Percentiles rank a stretch among this genome's conserved stretches.
phyloP scores from a whole-genome alignment of 53 echinoderm and acorn worm genomes.

The Arbacia lixula region DNA sequence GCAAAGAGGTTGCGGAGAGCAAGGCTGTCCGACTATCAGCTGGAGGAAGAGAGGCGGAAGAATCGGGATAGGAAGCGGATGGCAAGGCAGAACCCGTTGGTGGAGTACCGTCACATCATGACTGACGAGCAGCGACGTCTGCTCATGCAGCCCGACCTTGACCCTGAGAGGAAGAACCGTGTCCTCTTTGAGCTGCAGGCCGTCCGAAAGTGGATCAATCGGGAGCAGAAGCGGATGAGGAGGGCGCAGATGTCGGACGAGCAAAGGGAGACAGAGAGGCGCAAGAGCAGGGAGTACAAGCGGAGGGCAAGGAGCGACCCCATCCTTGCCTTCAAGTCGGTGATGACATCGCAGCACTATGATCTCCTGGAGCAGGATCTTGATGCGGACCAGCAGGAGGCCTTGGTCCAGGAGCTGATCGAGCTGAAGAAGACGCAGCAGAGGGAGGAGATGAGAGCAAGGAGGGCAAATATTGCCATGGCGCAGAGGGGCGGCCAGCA shows the following conservation, averaged over 20 bases:
- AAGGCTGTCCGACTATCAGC: not conserved
- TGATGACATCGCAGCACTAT: conserved; percentile 20
- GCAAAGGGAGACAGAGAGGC: conserved; percentile 10
- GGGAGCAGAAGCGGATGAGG: conserved; percentile 11
- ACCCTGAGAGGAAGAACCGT: not conserved
- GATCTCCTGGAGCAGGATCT: conserved; percentile 28
- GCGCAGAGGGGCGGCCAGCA: conserved; percentile 18
- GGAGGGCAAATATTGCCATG: conserved; percentile 5
- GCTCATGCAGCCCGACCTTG: conserved; percentile 39
- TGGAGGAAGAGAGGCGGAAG: conserved; percentile 1
- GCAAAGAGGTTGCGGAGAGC: conserved; percentile 18
- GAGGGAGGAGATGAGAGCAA: conserved; percentile 15
- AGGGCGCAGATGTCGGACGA: conserved; percentile 3
- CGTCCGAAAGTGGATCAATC: conserved; percentile 29
- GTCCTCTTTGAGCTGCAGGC: conserved; percentile 28
- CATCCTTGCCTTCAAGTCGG: not conserved
- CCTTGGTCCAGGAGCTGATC: conserved; percentile 11
- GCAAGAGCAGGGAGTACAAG: conserved; percentile 42
- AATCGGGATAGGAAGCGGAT: conserved; percentile 29
- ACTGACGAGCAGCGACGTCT: conserved; percentile 22
- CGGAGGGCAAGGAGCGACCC: conserved; percentile 35
- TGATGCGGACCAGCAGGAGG: conserved; percentile 2
- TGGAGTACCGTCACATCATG: conserved; percentile 36
- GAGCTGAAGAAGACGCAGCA: conserved; percentile 31
- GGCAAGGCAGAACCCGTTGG: conserved; percentile 10